Evolutionary conservation across 2,113 vertebrate species (phyloP).

Genomic region (Rhinoderma darwinii): DNA sequence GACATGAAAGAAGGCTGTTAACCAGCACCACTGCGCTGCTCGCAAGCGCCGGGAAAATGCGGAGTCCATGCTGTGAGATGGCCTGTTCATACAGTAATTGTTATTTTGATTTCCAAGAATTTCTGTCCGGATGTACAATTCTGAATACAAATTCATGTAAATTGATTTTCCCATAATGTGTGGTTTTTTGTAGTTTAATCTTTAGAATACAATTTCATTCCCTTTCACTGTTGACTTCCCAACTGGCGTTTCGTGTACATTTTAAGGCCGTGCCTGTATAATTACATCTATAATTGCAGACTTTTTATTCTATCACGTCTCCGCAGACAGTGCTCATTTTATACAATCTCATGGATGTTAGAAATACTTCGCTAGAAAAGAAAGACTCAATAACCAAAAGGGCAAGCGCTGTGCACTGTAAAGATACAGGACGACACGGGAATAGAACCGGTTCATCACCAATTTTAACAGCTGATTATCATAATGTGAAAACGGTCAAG

Average conservation of each 20-base stretch:
- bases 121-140: constrained; percentile 31
- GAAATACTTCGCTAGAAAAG: neutral
- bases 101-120: constrained; percentile 51
- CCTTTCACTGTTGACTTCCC: constrained; percentile 28
- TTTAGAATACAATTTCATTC: constrained; percentile 39
- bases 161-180: constrained; percentile 52
- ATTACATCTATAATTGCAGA: constrained; percentile 21
- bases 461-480: neutral
- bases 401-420: neutral
- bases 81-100: constrained; percentile 44
- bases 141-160: constrained; percentile 51
- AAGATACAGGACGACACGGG: neutral
- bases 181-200: constrained; percentile 49
- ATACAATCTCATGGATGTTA: neutral
- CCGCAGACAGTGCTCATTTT: constrained; percentile 25
- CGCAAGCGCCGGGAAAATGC: constrained; percentile 4
- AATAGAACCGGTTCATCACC: neutral
- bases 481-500: neutral
- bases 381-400: neutral
- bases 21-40: neutral
- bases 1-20: neutral
- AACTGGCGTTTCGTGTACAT: neutral
- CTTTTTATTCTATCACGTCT: constrained; percentile 34
- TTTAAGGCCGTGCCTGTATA: constrained; percentile 5
- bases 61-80: constrained; percentile 32